Base-by-base conservation (phyloP, 2,888 invertebrate genomes). In the Lissocephala sabroskyi region DNA sequence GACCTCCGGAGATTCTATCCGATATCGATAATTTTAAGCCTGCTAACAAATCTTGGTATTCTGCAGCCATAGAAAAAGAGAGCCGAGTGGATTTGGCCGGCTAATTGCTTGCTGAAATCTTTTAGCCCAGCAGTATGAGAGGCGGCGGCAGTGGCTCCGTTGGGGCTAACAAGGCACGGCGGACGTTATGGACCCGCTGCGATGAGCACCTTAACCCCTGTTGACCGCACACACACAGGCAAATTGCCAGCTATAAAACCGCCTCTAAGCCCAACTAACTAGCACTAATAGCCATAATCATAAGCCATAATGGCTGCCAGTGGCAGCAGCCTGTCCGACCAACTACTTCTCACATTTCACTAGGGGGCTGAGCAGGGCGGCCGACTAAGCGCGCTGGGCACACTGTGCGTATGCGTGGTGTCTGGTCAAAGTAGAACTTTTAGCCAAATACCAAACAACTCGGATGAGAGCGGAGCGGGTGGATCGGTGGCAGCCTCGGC, bases 271-370 rank as follows among this genome's bases (percentile, higher is more conserved):
- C 46, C 50, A 53, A 56, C 56, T 62, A 55, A 59, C 59, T 56
- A 53, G 59, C 59, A 64, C 66, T 70, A 74, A 74, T 74, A 70
- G 68, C 74, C 74, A 59, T 70, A 70, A 70, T 70, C 74, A 70
- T 66, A 74, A 64, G 70, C 68, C 70, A 74, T 68, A 74, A 68
- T 74, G 66, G 73, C 70, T 73, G 47, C 45, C 52, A 51, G 3
- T n/a, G n/a, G n/a, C 16, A 33, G 16, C 40, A 44, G 47, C 14
- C 10, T 35, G 35, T 35, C 16, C 50, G 48, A 57, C n/a, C 10
- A 37, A 55, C 55, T 41, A 52, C 52, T 56, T 59, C 59, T 62
- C 59, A 62, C 16, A 51, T 59, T 62, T 59, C 62, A 44, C 17
- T 30, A 4, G 17, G 36, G 11, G 10, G 13, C 6, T 16, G 18